A percentile compares a stretch with the other conserved stretches of the same genome.
These are phyloP conservation scores for Diplolepis rosae DNA, from an alignment of 2,888 invertebrate genomes.

Conservation along the genomic window DNA sequence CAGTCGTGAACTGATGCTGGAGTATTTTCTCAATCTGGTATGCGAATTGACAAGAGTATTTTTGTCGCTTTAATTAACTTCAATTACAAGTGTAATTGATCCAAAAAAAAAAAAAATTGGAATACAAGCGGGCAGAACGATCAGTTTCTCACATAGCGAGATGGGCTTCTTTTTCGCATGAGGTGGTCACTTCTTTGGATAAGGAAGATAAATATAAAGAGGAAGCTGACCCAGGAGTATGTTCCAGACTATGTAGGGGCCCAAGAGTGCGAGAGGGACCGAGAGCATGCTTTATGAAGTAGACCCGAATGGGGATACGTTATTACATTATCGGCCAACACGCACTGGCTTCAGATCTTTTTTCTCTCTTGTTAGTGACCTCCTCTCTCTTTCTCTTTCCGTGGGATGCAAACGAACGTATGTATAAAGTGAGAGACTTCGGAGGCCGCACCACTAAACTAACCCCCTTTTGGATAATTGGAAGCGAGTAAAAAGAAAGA, in stretches of 20 bases:
- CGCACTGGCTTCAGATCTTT: conserved; percentile 56
- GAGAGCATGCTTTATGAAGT: conserved; percentile 69
- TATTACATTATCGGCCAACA: conserved; percentile 69
- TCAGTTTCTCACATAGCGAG: not conserved
- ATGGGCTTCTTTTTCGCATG: conserved; percentile 41
- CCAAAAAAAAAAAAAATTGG: not conserved
- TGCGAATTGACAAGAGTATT: too few species aligned
- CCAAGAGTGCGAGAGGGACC: conserved; percentile 39
- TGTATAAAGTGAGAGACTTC: conserved; percentile 35
- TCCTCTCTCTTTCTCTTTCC: conserved; percentile 43
- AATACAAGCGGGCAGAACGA: not conserved
- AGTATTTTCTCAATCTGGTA: too few species aligned
- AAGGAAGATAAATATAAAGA: conserved; percentile 69
- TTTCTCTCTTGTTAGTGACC: conserved; percentile 42
- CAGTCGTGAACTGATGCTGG: too few species aligned
- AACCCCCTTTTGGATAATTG: conserved; percentile 58
- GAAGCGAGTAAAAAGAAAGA: conserved; percentile 56
- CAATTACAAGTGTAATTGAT: not conserved
- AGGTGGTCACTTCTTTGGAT: conserved; percentile 63
- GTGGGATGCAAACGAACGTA: conserved; percentile 42
- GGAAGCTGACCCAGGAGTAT: conserved; percentile 47
- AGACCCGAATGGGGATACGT: conserved; percentile 65
- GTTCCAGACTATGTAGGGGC: conserved; percentile 40
- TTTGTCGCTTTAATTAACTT: not conserved
- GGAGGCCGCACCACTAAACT: conserved; percentile 38